phyloP scores from a whole-genome alignment of 2,888 invertebrate genomes.

The Agrochola lota region DNA sequence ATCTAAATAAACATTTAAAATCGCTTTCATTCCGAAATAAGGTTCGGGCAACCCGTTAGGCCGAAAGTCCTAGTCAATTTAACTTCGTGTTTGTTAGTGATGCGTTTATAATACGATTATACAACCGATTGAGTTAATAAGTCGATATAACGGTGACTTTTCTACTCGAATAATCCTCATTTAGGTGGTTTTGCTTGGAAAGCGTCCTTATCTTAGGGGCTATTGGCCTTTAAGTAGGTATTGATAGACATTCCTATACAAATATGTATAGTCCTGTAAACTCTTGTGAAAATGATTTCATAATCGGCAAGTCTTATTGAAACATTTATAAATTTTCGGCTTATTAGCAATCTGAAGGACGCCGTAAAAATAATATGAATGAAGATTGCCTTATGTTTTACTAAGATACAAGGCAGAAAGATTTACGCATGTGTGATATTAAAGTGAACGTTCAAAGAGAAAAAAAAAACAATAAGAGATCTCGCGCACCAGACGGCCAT shows the following conservation, averaged over 20 bases:
- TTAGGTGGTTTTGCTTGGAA: neutral
- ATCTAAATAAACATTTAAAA: conserved; percentile 13
- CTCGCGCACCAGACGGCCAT: too few relatives aligned
- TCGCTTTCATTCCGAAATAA: conserved; percentile 5
- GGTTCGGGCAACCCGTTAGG: neutral
- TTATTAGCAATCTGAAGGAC: neutral
- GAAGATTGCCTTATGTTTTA: neutral
- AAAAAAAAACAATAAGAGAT: neutral
- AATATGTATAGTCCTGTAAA: neutral
- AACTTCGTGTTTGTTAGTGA: conserved; percentile 30
- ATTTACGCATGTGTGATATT: neutral
- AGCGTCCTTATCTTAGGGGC: neutral
- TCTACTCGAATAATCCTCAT: conserved; percentile 27
- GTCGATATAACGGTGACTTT: neutral
- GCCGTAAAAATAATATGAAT: neutral
- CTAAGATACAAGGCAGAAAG: neutral
- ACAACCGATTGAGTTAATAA: conserved; percentile 25
- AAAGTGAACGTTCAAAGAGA: neutral
- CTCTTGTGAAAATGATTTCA: neutral
- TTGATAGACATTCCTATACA: neutral
- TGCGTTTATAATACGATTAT: conserved; percentile 39
- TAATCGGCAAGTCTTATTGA: neutral
- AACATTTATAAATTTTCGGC: neutral
- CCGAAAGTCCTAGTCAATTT: conserved; percentile 21
- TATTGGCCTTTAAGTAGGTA: neutral